These are phyloP conservation scores for Chrosomus eos DNA, from an alignment of 2,797 vertebrate species.

Conservation along the genomic window DNA sequence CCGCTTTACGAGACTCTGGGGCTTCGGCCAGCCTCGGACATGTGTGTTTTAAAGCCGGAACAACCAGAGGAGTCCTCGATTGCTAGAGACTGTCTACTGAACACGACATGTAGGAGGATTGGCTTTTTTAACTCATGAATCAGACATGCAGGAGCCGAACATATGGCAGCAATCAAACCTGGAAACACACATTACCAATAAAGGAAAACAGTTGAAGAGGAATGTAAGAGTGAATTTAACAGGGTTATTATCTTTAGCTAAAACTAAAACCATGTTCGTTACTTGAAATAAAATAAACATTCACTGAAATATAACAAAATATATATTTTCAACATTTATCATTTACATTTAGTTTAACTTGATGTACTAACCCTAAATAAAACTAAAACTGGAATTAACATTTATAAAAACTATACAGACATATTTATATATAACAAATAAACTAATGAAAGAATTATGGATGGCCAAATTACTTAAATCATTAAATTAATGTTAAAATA, in stretches of 20 bases:
- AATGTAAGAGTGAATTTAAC: neutral
- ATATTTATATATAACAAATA: too few species aligned
- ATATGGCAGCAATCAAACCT: neutral
- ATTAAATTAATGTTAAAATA: too few species aligned
- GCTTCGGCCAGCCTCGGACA: neutral
- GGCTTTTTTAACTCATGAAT: neutral
- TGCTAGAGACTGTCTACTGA: neutral
- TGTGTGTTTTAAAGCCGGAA: slow-evolving; percentile 15
- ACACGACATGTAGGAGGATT: neutral
- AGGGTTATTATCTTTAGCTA: neutral
- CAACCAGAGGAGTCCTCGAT: neutral
- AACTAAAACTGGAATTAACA: too few species aligned
- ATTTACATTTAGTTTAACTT: too few species aligned
- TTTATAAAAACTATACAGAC: too few species aligned
- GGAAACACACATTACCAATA: neutral
- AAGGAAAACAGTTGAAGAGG: neutral
- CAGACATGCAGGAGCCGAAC: neutral
- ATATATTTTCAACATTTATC: too few species aligned
- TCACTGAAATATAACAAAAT: neutral
- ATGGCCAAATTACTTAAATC: too few species aligned
- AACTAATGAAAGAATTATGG: too few species aligned
- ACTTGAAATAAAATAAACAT: neutral
- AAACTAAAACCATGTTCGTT: neutral
- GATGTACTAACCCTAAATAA: too few species aligned
- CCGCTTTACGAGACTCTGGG: neutral